Evolutionary conservation across 2,113 vertebrate genomes (phyloP), one percentile per base, ranked within the genome.

Genomic region (Pterocles gutturalis): DNA sequence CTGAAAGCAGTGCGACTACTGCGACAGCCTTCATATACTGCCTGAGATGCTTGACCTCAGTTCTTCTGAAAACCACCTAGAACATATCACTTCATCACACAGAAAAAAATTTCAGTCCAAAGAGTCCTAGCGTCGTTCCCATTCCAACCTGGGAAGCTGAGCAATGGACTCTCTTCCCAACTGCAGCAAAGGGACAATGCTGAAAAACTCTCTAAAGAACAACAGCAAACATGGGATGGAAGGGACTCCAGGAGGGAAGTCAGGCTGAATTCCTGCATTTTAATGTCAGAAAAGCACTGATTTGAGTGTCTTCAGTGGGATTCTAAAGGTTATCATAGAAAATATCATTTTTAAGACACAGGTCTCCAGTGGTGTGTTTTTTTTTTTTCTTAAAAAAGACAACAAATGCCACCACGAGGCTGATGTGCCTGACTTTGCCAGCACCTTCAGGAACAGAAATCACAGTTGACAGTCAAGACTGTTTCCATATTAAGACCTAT

Each of bases 1-100:
- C 13, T 15, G 1, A 12, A 1, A 66, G 36, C 36, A n/a, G 4
- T 6, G 14, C 0, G 5, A 45, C 17, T 36, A 7, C 18, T 33
- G 34, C 28, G 53, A 28, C 43, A 62, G 10, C 17, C 41, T 88
- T 82, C 4, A 2, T 6, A 33, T 43, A 21, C 46, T 66, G 20
- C 26, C 14, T 48, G 24, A 29, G 28, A 21, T 10, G 13, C 13
- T 49, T 75, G 57, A 51, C 31, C 22, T 29, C 38, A 33, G 14
- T 33, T 80, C 31, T 66, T 57, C 41, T 19, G 31, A 70, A 55
- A 69, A 73, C 24, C 31, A 53, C 16, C 29, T 72, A 55, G 29
- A 92, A 38, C 5, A 8, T 17, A 36, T 13, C 13, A 51, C 6
- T 43, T 16, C 57, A 62, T 26, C 26, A 82, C 15, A 54, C 0